phyloP scores from a whole-genome alignment of 2,797 vertebrate species.

The Orientallactaga sibirica region DNA sequence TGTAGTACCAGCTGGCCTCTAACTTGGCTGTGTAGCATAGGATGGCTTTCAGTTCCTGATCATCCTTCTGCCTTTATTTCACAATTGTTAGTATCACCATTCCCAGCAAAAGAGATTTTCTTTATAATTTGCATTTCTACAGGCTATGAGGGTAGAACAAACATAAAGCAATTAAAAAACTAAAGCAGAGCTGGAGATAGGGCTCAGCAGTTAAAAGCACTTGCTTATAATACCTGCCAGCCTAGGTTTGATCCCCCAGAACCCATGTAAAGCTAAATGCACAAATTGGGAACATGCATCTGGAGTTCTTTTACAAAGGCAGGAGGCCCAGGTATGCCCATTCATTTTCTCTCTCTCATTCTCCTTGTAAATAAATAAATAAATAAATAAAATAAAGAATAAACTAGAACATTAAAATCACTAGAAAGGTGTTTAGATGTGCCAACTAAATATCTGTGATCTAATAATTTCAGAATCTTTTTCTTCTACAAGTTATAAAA shows the following conservation, averaged over 20 bases:
- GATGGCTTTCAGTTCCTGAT: neutral
- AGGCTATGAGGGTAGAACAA: slow-evolving; percentile 1
- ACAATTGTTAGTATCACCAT: neutral
- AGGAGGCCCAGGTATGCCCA: too few species aligned
- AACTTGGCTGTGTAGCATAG: neutral
- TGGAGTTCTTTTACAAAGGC: too few species aligned
- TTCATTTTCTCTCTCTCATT: too few species aligned
- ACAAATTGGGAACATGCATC: too few species aligned
- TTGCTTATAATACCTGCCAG: too few species aligned
- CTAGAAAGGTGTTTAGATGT: neutral
- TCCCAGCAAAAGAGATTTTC: neutral
- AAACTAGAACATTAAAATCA: too few species aligned
- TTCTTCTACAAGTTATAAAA: slow-evolving; percentile 43
- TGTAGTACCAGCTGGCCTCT: neutral
- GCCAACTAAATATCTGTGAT: slow-evolving; percentile 16
- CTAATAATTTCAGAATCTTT: slow-evolving; percentile 46
- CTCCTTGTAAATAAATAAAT: too few species aligned
- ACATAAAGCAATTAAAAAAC: slow-evolving; percentile 34
- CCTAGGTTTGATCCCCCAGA: too few species aligned
- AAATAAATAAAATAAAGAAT: neutral
- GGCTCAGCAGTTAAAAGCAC: too few species aligned
- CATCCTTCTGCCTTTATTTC: neutral
- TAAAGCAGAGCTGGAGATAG: neutral
- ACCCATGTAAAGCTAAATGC: too few species aligned
- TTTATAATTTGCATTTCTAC: slow-evolving; percentile 32